phyloP scores from a whole-genome alignment of 1,140 invertebrate species.

The Drosophila lacteicornis region DNA sequence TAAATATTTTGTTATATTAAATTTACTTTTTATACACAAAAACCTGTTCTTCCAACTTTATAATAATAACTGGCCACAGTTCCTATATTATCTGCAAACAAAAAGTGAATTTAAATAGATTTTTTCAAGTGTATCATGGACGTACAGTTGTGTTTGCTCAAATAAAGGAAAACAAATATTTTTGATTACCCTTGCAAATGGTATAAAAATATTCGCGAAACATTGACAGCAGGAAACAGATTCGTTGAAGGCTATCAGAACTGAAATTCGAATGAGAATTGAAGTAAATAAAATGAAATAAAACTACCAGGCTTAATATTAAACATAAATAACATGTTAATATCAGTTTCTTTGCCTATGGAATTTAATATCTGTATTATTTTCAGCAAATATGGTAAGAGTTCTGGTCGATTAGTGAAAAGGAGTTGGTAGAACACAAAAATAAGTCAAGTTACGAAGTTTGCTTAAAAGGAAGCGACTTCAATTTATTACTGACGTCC shows the following conservation, averaged over 20 bases:
- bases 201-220: slow-evolving; percentile 19
- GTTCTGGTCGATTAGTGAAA: not conserved
- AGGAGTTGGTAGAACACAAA: not conserved
- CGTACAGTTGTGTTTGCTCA: slow-evolving; percentile 11
- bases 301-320: not conserved
- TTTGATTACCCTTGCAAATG: slow-evolving; percentile 20
- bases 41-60: too few species aligned
- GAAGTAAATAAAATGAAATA: not conserved
- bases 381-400: too few species aligned
- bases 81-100: not conserved
- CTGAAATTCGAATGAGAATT: slow-evolving; percentile 1
- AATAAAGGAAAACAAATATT: slow-evolving; percentile 24
- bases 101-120: not conserved
- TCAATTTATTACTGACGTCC: slow-evolving; percentile 18
- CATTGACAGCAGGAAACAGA: not conserved
- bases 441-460: slow-evolving; percentile 11
- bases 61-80: too few species aligned
- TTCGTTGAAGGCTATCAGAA: slow-evolving; percentile 12
- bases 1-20: not conserved
- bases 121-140: not conserved
- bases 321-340: not conserved
- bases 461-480: slow-evolving; percentile 9
- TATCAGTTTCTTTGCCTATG: too few species aligned
- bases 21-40: not conserved
- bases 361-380: not conserved